Evolutionary conservation across 2,797 vertebrate species (phyloP).

Genomic region (Setipinna tenuifilis): DNA sequence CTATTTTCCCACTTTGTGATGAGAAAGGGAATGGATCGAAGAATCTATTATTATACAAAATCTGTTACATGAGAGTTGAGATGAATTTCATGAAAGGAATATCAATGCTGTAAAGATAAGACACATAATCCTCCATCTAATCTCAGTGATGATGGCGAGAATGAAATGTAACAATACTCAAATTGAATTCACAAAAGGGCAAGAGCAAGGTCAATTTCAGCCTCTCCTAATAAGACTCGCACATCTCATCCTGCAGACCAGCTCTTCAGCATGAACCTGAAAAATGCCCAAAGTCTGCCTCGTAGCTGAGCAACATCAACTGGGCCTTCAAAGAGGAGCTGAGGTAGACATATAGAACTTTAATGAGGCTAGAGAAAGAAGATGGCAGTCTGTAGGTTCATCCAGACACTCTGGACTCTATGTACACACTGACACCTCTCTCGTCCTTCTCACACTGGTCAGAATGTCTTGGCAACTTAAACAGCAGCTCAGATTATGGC

Average conservation of each 20-base stretch:
- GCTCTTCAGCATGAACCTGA: background rate
- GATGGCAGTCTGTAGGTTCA: background rate
- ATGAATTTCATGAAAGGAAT: slow-evolving; percentile 12
- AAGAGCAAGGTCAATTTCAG: slow-evolving; percentile 1
- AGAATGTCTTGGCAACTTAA: background rate
- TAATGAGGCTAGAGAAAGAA: background rate
- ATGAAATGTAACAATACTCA: background rate
- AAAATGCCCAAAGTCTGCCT: no score
- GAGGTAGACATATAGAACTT: background rate
- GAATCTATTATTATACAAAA: slow-evolving; percentile 7
- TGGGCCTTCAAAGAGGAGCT: background rate
- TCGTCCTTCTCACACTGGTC: background rate
- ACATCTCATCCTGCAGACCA: background rate
- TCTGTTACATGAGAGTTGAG: background rate
- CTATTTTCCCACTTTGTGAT: background rate
- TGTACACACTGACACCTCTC: background rate
- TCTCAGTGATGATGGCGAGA: background rate
- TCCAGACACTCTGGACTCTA: background rate
- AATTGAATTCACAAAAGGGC: slow-evolving; percentile 6
- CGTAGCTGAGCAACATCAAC: background rate
- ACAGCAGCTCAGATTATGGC: slow-evolving; percentile 29
- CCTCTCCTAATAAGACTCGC: background rate
- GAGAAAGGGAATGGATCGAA: background rate
- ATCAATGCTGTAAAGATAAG: background rate
- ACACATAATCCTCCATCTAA: slow-evolving; percentile 10